Percentiles rank a stretch among this genome's conserved stretches.
These are phyloP conservation scores for Clusia tigrina DNA, from an alignment of 2,888 invertebrate genomes.

Conservation along the genomic window DNA sequence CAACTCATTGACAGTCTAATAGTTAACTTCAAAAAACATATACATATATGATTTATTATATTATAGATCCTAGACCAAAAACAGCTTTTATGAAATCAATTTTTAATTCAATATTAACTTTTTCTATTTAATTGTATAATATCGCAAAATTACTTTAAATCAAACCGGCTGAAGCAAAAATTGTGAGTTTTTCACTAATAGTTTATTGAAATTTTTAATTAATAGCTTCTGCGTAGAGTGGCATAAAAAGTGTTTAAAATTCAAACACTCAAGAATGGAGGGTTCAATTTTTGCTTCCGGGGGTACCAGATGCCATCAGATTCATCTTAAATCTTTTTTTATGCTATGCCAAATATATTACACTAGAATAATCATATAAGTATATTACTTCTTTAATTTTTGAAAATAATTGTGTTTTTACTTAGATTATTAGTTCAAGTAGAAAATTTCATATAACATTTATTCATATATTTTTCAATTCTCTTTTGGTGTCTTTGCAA, in stretches of 20 bases:
- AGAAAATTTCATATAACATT: too few relatives aligned
- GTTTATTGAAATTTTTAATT: too few relatives aligned
- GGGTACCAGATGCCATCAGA: background rate
- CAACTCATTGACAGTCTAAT: background rate
- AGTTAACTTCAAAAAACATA: background rate
- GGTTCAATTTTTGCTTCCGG: background rate
- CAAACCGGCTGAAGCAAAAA: background rate
- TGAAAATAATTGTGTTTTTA: too few relatives aligned
- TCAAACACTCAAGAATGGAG: background rate
- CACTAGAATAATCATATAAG: background rate
- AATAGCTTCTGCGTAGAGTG: background rate
- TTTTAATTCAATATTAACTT: slow-evolving; percentile 4
- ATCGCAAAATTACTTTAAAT: slow-evolving; percentile 1
- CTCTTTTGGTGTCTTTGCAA: too few relatives aligned
- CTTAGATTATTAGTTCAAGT: too few relatives aligned
- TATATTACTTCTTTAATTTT: background rate
- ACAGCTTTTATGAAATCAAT: background rate
- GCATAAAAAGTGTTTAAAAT: background rate
- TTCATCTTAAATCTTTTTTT: background rate
- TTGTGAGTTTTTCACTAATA: too few relatives aligned
- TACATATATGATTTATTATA: background rate
- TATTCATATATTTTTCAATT: too few relatives aligned
- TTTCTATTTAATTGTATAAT: background rate
- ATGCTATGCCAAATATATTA: background rate
- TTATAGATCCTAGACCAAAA: background rate